Evolutionary conservation across 2,797 vertebrate species (phyloP).

Genomic region (Falco peregrinus): DNA sequence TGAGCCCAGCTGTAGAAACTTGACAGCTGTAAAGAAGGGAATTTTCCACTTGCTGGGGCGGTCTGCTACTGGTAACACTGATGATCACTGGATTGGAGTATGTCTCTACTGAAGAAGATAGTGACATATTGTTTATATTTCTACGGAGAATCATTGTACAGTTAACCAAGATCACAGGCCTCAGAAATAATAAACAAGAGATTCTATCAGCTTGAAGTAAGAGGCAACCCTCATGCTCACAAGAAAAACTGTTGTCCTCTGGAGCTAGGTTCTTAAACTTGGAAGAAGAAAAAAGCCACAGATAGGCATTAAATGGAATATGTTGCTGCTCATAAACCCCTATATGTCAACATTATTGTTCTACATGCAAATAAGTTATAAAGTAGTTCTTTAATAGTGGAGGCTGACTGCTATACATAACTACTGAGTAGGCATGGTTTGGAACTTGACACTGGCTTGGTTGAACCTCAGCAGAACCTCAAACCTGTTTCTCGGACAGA

Average conservation of each 20-base stretch:
- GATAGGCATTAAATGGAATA: background rate
- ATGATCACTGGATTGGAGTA: background rate
- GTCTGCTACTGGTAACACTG: background rate
- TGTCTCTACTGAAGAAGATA: background rate
- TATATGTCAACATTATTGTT: background rate
- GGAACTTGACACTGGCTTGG: background rate
- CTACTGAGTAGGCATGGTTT: background rate
- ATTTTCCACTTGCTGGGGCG: background rate
- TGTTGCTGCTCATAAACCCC: background rate
- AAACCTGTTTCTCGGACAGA: background rate
- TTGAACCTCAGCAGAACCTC: background rate
- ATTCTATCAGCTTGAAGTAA: background rate
- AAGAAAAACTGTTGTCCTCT: background rate
- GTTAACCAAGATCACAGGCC: background rate
- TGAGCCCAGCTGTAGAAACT: background rate
- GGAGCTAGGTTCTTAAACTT: background rate
- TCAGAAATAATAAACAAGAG: background rate
- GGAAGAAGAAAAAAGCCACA: background rate
- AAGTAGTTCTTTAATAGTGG: background rate
- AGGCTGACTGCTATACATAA: background rate
- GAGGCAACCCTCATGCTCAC: background rate
- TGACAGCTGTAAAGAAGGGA: background rate
- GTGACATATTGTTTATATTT: background rate
- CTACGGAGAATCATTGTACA: background rate
- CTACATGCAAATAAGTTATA: background rate